Percentiles rank a stretch among this genome's conserved stretches.
Evolutionary conservation across 2,797 vertebrate species (phyloP).

Genomic region (Delichon dasypus): DNA sequence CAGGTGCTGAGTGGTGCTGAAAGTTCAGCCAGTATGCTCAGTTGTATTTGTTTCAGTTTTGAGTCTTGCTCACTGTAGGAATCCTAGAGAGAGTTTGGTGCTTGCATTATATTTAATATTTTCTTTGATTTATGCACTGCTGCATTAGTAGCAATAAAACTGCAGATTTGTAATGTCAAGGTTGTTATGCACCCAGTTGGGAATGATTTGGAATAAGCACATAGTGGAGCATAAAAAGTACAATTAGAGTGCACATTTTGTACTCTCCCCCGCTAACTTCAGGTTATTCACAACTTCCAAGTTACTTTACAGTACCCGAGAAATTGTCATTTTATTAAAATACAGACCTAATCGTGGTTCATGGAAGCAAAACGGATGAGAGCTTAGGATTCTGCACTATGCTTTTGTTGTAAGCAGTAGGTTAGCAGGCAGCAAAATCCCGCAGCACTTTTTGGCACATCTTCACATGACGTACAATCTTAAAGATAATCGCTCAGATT

Average conservation of each 20-base stretch:
- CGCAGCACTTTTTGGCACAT: not conserved
- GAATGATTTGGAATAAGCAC: not conserved
- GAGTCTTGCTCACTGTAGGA: not conserved
- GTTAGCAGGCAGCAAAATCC: conserved; percentile 18
- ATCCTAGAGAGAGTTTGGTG: not conserved
- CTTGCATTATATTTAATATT: not conserved
- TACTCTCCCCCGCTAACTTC: not conserved
- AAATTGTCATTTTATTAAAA: not conserved
- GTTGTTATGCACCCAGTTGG: not conserved
- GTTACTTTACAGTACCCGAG: not conserved
- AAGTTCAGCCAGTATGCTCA: not conserved
- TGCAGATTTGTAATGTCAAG: not conserved
- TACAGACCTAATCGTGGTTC: not conserved
- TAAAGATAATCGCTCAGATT: not conserved
- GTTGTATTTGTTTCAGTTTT: not conserved
- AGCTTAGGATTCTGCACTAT: not conserved
- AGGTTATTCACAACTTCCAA: not conserved
- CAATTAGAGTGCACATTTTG: not conserved
- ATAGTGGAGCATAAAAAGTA: not conserved
- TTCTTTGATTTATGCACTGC: not conserved
- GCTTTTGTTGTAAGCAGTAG: not conserved
- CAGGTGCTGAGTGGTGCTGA: not conserved
- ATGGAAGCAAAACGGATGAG: not conserved
- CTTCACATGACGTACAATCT: not conserved
- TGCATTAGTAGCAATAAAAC: not conserved